Base-by-base conservation (phyloP, 2,113 vertebrate genomes). In the Tichodroma muraria region DNA sequence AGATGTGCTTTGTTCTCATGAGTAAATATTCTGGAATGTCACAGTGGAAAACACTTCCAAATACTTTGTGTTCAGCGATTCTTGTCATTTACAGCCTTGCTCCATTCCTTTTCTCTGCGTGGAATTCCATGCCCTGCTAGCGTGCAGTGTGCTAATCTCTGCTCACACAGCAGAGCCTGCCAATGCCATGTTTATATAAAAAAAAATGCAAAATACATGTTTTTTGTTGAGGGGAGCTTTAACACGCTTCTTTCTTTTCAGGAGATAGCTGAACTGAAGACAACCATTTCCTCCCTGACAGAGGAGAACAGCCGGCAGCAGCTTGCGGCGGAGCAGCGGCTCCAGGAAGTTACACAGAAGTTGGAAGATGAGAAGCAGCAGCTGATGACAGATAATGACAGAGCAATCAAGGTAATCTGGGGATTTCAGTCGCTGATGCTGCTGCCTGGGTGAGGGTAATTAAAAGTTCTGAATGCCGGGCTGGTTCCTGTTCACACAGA, bases 241-340 rank as follows among this genome's bases (percentile, higher is more conserved):
- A 93, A 77, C 92, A 18, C 96, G 96, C 96, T 96, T 89, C 96
- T 97, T 96, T 95, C 94, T 94, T 97, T 96, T 37, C 78, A 99
- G 99, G 96, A 98, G 80, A 98, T 99, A 90, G 97, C 98, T 20
- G 98, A 98, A 47, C 98, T 99, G 81, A 98, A 98, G 97, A 93
- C 97, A 25, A 98, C 97, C 40, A 86, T 98, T 69, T 98, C 98
- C 95, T 97, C 97, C 44, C 96, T 98, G 69, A 98, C 97, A 50
- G 98, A 99, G 96, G 98, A 98, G 94, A 97, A 10, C 42, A 96
- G 97, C 90, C 97, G 87, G 93, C 98, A 98, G 92, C 98, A 98
- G 98, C 95, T 98, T 35, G 91, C 86, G 4, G 95, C 97, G 21
- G 97, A 98, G 94, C 98, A 97, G 94, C 97, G 95, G 94, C 95